Conservation (phyloP, 2,888 invertebrate genomes). For the Pteria penguin region DNA sequence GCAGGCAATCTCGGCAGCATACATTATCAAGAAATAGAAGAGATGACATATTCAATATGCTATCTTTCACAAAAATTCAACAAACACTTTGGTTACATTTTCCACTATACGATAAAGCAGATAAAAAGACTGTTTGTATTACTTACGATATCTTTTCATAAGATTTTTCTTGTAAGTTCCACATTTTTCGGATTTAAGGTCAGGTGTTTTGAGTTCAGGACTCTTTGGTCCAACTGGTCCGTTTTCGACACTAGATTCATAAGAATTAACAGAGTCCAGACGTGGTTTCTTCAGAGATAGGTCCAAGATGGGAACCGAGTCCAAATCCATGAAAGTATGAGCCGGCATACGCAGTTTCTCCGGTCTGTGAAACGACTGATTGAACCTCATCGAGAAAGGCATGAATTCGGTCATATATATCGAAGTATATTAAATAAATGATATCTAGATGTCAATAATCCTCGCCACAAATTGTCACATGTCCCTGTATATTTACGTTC, state of each 20-base stretch:
- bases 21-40: no score
- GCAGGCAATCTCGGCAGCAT: no score
- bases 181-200: conserved; percentile 28
- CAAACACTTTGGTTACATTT: no score
- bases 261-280: conserved; percentile 43
- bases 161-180: conserved; percentile 64
- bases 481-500: no score
- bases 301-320: conserved; percentile 55
- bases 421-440: background rate
- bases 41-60: no score
- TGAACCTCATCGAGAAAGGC: background rate
- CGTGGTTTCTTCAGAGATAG: conserved; percentile 53
- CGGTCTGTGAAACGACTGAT: background rate
- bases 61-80: no score
- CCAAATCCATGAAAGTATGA: conserved; percentile 29
- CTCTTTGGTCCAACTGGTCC: background rate
- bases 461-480: no score
- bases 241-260: conserved; percentile 17
- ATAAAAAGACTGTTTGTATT: no score
- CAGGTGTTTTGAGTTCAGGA: background rate
- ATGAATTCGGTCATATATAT: background rate
- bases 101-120: no score
- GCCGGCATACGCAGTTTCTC: background rate
- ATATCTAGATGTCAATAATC: no score
- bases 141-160: conserved; percentile 65